Percentiles rank a stretch among this genome's conserved stretches.
Evolutionary conservation across 2,888 invertebrate genomes (phyloP).

Genomic region (Sphecodes monilicornis): DNA sequence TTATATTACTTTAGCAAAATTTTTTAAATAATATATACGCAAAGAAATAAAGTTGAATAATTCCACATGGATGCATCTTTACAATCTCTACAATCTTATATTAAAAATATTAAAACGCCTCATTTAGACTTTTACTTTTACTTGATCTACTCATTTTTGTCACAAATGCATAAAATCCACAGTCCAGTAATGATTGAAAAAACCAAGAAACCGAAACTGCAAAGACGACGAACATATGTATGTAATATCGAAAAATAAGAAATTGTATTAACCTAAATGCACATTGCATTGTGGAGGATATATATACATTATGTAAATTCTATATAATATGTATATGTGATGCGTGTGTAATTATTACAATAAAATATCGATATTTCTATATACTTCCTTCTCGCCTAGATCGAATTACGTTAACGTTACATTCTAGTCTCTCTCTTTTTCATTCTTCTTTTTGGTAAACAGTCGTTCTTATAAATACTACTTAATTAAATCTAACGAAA

Average conservation of each 20-base stretch:
- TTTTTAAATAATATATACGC: too few relatives aligned
- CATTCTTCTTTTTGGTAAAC: conserved; percentile 35
- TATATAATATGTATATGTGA: conserved; percentile 75
- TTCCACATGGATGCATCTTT: too few relatives aligned
- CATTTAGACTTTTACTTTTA: too few relatives aligned
- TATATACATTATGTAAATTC: conserved; percentile 66
- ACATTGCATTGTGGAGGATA: conserved; percentile 75
- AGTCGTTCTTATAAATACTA: conserved; percentile 25
- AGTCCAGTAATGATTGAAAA: not conserved
- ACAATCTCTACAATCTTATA: not conserved
- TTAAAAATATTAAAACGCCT: not conserved
- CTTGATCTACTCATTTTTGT: not conserved
- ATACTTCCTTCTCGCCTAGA: conserved; percentile 43
- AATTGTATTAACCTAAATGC: conserved; percentile 67
- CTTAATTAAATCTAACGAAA: conserved; percentile 10
- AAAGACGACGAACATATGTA: not conserved
- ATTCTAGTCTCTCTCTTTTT: conserved; percentile 13
- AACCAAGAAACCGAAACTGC: not conserved
- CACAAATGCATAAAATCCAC: not conserved
- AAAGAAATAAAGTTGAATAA: too few relatives aligned
- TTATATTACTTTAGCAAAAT: too few relatives aligned
- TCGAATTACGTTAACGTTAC: not conserved
- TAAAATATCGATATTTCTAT: not conserved
- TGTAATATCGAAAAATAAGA: conserved; percentile 45
- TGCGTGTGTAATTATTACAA: conserved; percentile 72